Evolutionary conservation across 2,888 invertebrate species (phyloP).

Genomic region (Cinara cedri): DNA sequence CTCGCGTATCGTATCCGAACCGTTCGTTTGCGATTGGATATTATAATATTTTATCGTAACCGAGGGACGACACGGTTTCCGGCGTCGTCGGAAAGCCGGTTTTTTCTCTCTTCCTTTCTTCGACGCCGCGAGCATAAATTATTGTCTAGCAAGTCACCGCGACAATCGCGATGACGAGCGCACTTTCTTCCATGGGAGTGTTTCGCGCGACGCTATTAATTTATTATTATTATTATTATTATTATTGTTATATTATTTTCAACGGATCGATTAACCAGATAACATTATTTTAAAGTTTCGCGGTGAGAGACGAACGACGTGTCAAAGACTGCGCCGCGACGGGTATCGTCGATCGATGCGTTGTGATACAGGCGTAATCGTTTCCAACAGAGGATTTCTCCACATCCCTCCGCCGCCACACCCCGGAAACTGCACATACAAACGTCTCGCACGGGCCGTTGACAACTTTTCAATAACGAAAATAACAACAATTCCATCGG

Average conservation of each 20-base stretch:
- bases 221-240: too few species aligned
- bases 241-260: too few species aligned
- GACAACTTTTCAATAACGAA: too few species aligned
- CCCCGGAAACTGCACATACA: neutral
- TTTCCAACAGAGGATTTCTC: neutral
- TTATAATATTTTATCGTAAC: too few species aligned
- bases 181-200: neutral
- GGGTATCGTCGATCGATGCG: neutral
- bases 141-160: neutral
- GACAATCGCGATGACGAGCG: neutral
- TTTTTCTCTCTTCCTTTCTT: too few species aligned
- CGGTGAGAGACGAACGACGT: neutral
- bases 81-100: too few species aligned
- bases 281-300: neutral
- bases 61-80: too few species aligned
- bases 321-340: neutral
- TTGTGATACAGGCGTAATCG: neutral
- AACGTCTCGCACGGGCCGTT: neutral
- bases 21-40: too few species aligned
- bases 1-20: too few species aligned
- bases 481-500: too few species aligned
- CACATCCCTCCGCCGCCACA: too few species aligned
- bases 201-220: neutral
- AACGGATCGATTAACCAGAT: conserved; percentile 1
- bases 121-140: too few species aligned